phyloP scores from a whole-genome alignment of 2,888 invertebrate species.

The Acrocyrtus sp. region DNA sequence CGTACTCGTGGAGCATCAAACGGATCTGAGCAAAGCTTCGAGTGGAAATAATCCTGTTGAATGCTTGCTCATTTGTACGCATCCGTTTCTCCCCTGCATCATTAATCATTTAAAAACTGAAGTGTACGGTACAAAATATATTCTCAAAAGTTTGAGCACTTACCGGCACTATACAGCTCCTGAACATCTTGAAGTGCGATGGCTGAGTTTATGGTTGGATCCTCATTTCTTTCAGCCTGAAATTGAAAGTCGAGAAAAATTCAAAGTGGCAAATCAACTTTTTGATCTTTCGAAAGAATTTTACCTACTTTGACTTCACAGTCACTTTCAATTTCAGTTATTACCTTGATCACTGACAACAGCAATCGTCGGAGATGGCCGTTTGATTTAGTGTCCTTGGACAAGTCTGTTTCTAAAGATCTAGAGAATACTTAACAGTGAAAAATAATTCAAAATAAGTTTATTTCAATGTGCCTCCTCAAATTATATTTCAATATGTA shows the following conservation, averaged over 20 bases:
- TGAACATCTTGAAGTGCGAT: slow-evolving; percentile 84
- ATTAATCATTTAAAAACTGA: slow-evolving; percentile 10
- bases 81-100: slow-evolving; percentile 72
- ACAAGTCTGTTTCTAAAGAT: slow-evolving; percentile 83
- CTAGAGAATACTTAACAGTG: slow-evolving; percentile 78
- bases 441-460: slow-evolving; percentile 71
- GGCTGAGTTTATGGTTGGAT: slow-evolving; percentile 76
- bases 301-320: no score
- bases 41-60: slow-evolving; percentile 85
- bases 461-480: slow-evolving; percentile 81
- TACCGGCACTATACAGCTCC: slow-evolving; percentile 79
- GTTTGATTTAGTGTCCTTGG: slow-evolving; percentile 89
- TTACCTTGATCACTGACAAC: slow-evolving; percentile 81
- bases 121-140: no score
- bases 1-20: slow-evolving; percentile 85
- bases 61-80: slow-evolving; percentile 88
- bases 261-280: not conserved
- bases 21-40: slow-evolving; percentile 90
- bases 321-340: not conserved
- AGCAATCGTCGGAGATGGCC: slow-evolving; percentile 91
- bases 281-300: not conserved
- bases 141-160: slow-evolving; percentile 10
- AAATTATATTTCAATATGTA: no score
- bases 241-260: no score
- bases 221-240: slow-evolving; percentile 82